These are phyloP conservation scores for Pocillopora meandrina DNA, from an alignment of 92 coral and sea anemone species.

Conservation along the genomic window DNA sequence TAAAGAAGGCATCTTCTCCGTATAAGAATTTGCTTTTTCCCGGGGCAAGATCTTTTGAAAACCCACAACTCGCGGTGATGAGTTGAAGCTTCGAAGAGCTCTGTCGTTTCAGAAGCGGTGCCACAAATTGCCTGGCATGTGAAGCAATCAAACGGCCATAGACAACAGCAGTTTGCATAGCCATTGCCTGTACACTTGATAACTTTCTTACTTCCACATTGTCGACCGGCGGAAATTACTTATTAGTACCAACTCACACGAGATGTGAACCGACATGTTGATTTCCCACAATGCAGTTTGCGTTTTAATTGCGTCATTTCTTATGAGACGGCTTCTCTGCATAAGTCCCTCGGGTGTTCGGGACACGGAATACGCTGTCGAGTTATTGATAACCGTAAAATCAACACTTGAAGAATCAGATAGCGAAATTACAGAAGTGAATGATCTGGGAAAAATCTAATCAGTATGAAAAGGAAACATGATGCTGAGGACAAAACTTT, in stretches of 20 bases:
- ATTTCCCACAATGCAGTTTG: constrained; percentile 21
- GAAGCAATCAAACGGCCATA: constrained; percentile 89
- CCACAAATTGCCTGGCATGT: constrained; percentile 81
- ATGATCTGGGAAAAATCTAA: no score
- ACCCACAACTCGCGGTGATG: constrained; percentile 90
- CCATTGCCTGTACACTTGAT: constrained; percentile 59
- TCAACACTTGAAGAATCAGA: no score
- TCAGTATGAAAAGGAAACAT: no score
- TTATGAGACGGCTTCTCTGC: no score
- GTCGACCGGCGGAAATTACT: constrained; percentile 18
- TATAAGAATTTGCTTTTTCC: constrained; percentile 74
- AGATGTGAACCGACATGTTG: constrained; percentile 27
- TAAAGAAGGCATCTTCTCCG: constrained; percentile 96
- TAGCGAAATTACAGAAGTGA: no score
- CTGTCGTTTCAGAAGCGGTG: constrained; percentile 76
- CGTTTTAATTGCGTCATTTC: constrained; percentile 1
- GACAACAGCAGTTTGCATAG: constrained; percentile 95
- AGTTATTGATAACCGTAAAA: no score
- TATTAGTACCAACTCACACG: not conserved
- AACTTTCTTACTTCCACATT: constrained; percentile 23
- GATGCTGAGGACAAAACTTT: no score
- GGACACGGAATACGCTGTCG: no score
- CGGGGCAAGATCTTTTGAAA: constrained; percentile 82
- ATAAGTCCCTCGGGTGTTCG: no score
- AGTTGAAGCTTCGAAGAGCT: constrained; percentile 68